A percentile compares a stretch with the other conserved stretches of the same genome.
These are phyloP conservation scores for Chlorops oryzae DNA, from an alignment of 1,140 invertebrate genomes.

Conservation along the genomic window DNA sequence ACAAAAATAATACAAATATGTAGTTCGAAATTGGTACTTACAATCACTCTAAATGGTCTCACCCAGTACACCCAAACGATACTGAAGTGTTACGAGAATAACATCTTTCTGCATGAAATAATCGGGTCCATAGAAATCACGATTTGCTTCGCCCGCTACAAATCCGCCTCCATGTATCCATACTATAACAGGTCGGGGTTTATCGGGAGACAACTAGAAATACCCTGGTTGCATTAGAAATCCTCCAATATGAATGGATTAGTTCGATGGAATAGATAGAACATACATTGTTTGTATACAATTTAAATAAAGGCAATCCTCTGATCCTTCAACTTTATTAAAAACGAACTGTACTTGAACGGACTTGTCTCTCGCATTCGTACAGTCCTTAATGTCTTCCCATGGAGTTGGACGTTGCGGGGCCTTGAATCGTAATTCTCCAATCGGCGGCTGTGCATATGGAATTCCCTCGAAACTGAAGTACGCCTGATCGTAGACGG, in stretches of 20 bases:
- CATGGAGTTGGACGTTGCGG: slow-evolving; percentile 45
- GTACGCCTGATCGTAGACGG: slow-evolving; percentile 1
- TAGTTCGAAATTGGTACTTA: background rate
- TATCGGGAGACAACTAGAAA: slow-evolving; percentile 14
- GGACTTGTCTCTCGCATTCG: slow-evolving; percentile 20
- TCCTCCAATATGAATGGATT: background rate
- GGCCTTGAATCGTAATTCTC: slow-evolving; percentile 49
- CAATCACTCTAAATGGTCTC: background rate
- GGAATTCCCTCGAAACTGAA: slow-evolving; percentile 23
- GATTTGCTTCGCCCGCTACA: slow-evolving; percentile 30
- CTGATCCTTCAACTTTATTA: slow-evolving; percentile 40
- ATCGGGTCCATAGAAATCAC: slow-evolving; percentile 30
- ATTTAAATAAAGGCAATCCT: slow-evolving; percentile 76
- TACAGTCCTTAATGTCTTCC: slow-evolving; percentile 47
- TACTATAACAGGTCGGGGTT: slow-evolving; percentile 52
- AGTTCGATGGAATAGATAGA: background rate
- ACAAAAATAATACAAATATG: background rate
- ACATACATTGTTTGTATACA: slow-evolving; percentile 54
- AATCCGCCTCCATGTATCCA: slow-evolving; percentile 57
- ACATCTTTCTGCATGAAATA: slow-evolving; percentile 49
- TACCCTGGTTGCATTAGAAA: background rate
- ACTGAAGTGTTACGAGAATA: slow-evolving; percentile 52
- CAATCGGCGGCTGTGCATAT: slow-evolving; percentile 43
- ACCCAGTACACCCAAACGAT: slow-evolving; percentile 50
- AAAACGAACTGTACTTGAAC: background rate